Base-by-base conservation (phyloP, 2,113 vertebrate species). In the Muscicapa adusta region DNA sequence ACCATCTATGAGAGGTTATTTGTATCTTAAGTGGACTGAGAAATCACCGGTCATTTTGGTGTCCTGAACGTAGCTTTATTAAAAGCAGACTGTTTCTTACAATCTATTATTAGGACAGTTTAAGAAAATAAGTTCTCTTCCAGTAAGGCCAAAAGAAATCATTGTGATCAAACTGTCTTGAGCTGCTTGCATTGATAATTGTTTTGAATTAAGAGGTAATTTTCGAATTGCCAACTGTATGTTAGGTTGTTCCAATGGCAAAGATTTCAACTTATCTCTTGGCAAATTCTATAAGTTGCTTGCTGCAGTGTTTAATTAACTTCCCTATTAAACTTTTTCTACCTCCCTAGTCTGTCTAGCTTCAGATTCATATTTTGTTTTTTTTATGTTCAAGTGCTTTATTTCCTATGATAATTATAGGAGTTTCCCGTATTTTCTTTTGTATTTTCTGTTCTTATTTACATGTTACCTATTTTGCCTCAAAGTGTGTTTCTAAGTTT, bases 151-250 rank as follows among this genome's bases (percentile, higher is more conserved):
- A 15, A 36, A 65, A 73, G 18, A n/a, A 60, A 15, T 43, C 4
- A 0, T 60, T 61, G 48, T 33, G 24, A 51, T 83, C 13, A n/a
- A 1, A 2, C 0, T 36, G 29, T 51, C 24, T 28, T 3, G 4
- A 90, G 34, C 51, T 70, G 67, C 43, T 47, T 85, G 33, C 10
- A 16, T 20, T 62, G 22, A 33, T 57, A 31, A 3, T 31, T 62
- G 14, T 50, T 87, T 45, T 82, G 40, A 58, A 34, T 53, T 87
- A 17, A 48, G 53, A 65, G 18, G 24, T 38, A 28, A 18, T 34
- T 76, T 74, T 47, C 36, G 17, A 67, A 38, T 70, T 91, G 14
- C 12, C 19, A 14, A 0, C 33, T 63, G 14, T 63, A 5, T n/a
- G 2, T 56, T 73, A 60, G 18, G 8, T 38, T 85, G 15, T 74